Base-by-base conservation (phyloP, 1,140 invertebrate genomes). In the Archivesica marissinica region DNA sequence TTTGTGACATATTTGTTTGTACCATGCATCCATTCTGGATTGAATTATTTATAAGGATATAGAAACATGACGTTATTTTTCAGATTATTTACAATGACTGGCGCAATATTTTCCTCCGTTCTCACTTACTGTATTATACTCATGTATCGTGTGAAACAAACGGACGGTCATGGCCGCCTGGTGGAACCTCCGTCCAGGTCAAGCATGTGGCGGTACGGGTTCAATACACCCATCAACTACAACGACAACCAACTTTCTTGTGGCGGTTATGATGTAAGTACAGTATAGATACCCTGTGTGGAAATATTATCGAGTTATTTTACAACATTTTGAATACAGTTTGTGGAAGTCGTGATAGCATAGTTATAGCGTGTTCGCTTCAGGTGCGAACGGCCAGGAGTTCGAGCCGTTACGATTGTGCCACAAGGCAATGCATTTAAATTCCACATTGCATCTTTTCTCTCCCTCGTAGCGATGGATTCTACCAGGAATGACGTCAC, bases 141-240 rank as follows among this genome's bases (percentile, higher is more conserved):
- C 44, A 4, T 72, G 20, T 72, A 72, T 50, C 38, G 28, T 0
- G 41, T 68, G 15, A 66, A 33, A 30, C 15, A 56, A 39, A 52
- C 56, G 15, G 89, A 94, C 33, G 96, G 97, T 9, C 97, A 98
- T 94, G 96, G 96, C 17, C 95, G 96, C 94, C 92, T 97, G 90
- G 97, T 98, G 96, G 97, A 98, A 92, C 98, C 98, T 0, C 97
- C 98, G 0, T 96, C 97, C 0, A 95, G 98, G n/a, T 98, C 98
- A 93, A 96, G 96, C 17, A 98, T 98, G 97, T 99, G 98, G 98
- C 94, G 98, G 68, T 97, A 97, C 90, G 98, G 97, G 0, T 98
- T 96, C 94, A 96, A 96, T 0, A 98, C 97, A 94, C 97, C 97
- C 0, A 96, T 97, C 4, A 98, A 99, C 93, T 98, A 98, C 90